These are phyloP conservation scores for Diplodus puntazzo DNA, from an alignment of 2,797 vertebrate genomes.

Conservation along the genomic window DNA sequence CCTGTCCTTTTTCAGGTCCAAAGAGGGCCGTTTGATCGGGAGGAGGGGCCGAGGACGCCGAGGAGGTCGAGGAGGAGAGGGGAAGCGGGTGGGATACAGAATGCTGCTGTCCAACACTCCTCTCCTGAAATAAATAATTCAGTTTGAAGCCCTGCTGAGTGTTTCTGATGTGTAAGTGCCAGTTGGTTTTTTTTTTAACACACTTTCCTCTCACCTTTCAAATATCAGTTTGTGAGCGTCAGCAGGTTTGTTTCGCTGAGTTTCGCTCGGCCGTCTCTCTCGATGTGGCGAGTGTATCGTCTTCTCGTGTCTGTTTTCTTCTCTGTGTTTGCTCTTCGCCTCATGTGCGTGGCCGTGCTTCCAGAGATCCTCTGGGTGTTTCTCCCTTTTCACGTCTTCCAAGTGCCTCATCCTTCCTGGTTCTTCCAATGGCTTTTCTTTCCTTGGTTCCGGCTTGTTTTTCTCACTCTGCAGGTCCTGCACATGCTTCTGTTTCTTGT, in stretches of 20 bases:
- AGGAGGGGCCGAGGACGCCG: conserved; percentile 60
- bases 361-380: conserved; percentile 60
- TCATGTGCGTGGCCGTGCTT: conserved; percentile 57
- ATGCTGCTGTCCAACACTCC: conserved; percentile 82
- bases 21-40: conserved; percentile 67
- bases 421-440: conserved; percentile 59
- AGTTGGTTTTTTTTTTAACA: not conserved
- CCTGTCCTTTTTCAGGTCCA: conserved; percentile 81
- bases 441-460: conserved; percentile 61
- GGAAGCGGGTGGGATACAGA: conserved; percentile 76
- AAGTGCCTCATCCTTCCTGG: conserved; percentile 57
- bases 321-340: conserved; percentile 43
- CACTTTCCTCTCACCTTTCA: conserved; percentile 79
- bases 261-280: conserved; percentile 33
- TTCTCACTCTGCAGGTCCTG: conserved; percentile 59
- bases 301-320: conserved; percentile 51
- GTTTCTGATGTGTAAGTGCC: not conserved
- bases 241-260: conserved; percentile 49
- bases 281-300: conserved; percentile 1
- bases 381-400: conserved; percentile 68
- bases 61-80: conserved; percentile 73
- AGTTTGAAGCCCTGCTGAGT: conserved; percentile 43
- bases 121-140: conserved; percentile 74
- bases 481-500: conserved; percentile 53
- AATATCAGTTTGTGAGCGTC: conserved; percentile 65